A percentile compares a stretch with the other conserved stretches of the same genome.
Evolutionary conservation across 2,797 vertebrate species (phyloP).

Genomic region (Sebastes wilsoni): DNA sequence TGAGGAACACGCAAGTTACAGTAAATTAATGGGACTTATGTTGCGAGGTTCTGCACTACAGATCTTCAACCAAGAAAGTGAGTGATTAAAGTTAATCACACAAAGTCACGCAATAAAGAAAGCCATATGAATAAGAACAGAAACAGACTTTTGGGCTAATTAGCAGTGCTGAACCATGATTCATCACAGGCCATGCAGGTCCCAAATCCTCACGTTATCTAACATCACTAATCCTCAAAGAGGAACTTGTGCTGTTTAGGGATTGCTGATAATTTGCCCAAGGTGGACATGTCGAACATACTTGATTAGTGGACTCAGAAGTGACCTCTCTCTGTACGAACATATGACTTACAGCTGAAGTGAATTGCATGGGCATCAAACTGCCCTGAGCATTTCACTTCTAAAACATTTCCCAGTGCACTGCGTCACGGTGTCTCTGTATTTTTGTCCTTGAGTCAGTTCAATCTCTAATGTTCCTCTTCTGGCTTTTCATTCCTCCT

Average conservation of each 20-base stretch:
- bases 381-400: neutral
- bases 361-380: neutral
- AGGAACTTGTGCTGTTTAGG: constrained; percentile 19
- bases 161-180: constrained; percentile 24
- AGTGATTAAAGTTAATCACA: constrained; percentile 45
- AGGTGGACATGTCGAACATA: constrained; percentile 17
- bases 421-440: neutral
- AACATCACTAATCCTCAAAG: constrained; percentile 60
- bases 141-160: constrained; percentile 43
- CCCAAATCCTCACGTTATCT: constrained; percentile 35
- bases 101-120: constrained; percentile 9
- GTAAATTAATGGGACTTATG: constrained; percentile 27
- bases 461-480: constrained; percentile 9
- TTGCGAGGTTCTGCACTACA: neutral
- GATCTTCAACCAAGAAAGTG: constrained; percentile 29
- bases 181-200: constrained; percentile 49
- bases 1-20: constrained; percentile 22
- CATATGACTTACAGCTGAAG: neutral
- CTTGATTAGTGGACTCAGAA: constrained; percentile 14
- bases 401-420: neutral
- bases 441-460: constrained; percentile 4
- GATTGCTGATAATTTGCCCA: constrained; percentile 22
- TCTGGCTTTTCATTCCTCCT: constrained; percentile 14
- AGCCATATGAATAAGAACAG: constrained; percentile 16
- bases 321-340: neutral